Base-by-base conservation (phyloP, 2,888 invertebrate genomes). In the Drosophila hamatofila region DNA sequence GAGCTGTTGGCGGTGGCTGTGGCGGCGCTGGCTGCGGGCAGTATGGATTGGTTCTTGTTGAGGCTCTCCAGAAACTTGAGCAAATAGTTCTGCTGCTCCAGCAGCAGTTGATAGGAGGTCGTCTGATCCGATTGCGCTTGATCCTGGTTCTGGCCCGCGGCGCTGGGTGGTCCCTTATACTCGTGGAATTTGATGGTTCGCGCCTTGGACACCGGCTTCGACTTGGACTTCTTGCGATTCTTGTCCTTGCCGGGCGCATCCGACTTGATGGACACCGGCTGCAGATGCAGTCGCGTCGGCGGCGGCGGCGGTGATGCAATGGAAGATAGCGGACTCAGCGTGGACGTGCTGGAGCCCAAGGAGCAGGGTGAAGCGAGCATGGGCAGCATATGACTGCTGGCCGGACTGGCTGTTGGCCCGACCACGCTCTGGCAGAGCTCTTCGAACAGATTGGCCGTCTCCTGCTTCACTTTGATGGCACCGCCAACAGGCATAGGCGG, bases 161-260 rank as follows among this genome's bases (percentile, higher is more conserved):
- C 92, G 93, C 96, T 97, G 75, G 98, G 98, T 33, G 98, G 98
- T 41, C 98, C 98, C 93, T 97, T 97, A 93, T 98, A 97, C 93
- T 99, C 99, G 93, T 99, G 98, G 93, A 99, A 99, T 94, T 99
- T 99, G 88, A 99, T 98, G 62, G 97, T 97, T 83, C 97, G 95
- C 23, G 96, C 95, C 93, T 97, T 97, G 1, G 97, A 96, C 64
- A 95, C 95, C 27, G 95, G 95, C 93, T 97, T 97, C 44, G 96
- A 96, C 92, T 97, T 97, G 23, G 95, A 95, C 92, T 97, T 97
- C 92, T 97, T 97, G 89, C 95, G 93, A 91, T 96, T 97, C 93
- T 95, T 97, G 93, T 96, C 96, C 91, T 96, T 97, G 69, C 96
- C 96, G 48, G 94, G 95, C 21, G 94, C 94, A 90, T 94, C 94